Evolutionary conservation across 2,113 vertebrate genomes (phyloP).

Genomic region (Alexandromys fortis): DNA sequence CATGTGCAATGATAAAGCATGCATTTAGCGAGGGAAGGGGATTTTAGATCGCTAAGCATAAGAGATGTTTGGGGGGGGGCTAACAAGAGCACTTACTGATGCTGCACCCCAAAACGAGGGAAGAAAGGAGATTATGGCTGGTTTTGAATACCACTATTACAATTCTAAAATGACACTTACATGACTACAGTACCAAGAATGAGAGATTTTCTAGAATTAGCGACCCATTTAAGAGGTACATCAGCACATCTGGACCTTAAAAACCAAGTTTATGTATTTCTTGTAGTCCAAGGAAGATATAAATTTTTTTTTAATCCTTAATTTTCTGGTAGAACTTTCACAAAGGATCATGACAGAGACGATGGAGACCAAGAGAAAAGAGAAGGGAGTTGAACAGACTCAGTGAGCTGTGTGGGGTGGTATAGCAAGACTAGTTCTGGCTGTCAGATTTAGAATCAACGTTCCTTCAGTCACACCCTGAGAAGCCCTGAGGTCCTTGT

Average conservation of each 20-base stretch:
- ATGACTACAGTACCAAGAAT: neutral
- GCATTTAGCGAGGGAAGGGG: neutral
- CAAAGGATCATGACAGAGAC: neutral
- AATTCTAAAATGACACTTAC: conserved; percentile 62
- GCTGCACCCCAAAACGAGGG: neutral
- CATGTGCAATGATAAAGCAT: conserved; percentile 60
- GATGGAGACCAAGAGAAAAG: neutral
- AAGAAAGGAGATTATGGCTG: neutral
- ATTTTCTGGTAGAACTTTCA: conserved; percentile 53
- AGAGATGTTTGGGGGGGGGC: neutral
- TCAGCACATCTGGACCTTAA: conserved; percentile 13
- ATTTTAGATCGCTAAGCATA: neutral
- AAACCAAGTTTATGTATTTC: conserved; percentile 1
- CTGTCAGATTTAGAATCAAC: neutral
- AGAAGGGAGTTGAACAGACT: neutral
- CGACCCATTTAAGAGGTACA: conserved; percentile 35
- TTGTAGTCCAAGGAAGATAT: neutral
- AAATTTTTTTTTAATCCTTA: neutral
- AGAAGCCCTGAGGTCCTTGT: neutral
- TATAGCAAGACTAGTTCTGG: neutral
- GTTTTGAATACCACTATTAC: conserved; percentile 11
- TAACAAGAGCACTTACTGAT: conserved; percentile 7
- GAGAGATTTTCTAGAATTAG: conserved; percentile 11
- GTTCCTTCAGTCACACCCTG: neutral
- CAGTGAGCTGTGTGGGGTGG: neutral